These are phyloP conservation scores for Meta bourneti DNA, from an alignment of 2,888 invertebrate species.

Conservation along the genomic window DNA sequence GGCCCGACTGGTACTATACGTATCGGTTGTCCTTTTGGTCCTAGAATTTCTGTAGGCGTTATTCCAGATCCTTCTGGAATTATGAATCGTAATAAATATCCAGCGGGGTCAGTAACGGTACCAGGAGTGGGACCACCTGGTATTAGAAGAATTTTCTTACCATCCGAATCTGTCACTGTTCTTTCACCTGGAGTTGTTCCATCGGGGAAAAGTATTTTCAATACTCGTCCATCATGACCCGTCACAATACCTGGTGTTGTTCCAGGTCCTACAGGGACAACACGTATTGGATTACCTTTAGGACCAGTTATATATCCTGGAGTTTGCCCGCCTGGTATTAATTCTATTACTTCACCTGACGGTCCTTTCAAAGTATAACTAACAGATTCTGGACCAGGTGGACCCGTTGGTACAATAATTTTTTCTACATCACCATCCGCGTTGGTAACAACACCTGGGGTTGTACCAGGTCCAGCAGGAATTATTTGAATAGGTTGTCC, in stretches of 20 bases:
- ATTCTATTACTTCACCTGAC: conserved; percentile 7
- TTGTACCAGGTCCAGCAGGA: neutral
- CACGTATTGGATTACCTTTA: neutral
- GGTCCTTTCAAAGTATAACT: conserved; percentile 27
- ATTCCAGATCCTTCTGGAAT: conserved; percentile 16
- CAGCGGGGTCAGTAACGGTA: conserved; percentile 13
- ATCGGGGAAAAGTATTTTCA: neutral
- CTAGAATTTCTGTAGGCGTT: neutral
- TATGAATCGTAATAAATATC: neutral
- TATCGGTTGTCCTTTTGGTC: conserved; percentile 1
- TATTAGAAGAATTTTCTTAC: neutral
- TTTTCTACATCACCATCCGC: neutral
- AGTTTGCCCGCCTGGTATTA: conserved; percentile 4
- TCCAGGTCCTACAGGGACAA: neutral
- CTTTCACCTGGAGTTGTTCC: neutral
- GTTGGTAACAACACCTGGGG: neutral
- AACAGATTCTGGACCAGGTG: neutral
- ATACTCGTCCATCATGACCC: neutral
- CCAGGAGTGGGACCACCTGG: neutral
- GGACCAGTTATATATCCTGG: conserved; percentile 8
- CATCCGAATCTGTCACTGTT: conserved; percentile 16
- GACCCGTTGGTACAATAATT: neutral
- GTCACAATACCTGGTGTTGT: conserved; percentile 7
- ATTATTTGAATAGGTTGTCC: conserved; percentile 2
- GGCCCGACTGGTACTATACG: neutral